Percentiles rank a stretch among this genome's conserved stretches.
Conservation (phyloP, 2,113 vertebrate genomes). For the Diphyllodes magnificus region DNA sequence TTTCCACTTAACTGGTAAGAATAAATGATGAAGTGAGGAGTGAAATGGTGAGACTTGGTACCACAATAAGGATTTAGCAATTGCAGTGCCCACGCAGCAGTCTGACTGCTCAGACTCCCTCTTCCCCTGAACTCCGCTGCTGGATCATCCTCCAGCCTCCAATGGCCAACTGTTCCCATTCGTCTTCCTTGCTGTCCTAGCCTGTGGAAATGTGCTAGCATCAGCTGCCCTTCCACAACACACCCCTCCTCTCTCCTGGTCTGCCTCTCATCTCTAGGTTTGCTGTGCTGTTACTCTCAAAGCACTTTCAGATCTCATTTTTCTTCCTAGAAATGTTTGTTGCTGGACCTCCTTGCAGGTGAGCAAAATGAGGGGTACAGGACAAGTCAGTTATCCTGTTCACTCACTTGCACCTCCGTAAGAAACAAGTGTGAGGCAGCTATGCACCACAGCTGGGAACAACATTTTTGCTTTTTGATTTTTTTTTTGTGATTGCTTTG, state of each 20-base stretch:
- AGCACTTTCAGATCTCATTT: background rate
- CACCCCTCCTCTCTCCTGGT: background rate
- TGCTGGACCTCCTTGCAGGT: background rate
- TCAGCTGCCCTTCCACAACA: background rate
- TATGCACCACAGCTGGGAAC: background rate
- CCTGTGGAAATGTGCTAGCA: background rate
- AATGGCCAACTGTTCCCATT: background rate
- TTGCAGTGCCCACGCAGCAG: fast-evolving
- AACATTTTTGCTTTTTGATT: background rate
- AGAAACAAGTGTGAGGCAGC: background rate
- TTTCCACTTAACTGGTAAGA: background rate
- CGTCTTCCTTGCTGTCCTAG: background rate
- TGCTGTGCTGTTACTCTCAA: background rate
- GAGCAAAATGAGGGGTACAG: background rate
- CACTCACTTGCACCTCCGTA: background rate
- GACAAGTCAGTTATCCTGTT: background rate
- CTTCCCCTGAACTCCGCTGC: background rate
- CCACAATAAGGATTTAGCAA: background rate
- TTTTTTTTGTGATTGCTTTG: background rate
- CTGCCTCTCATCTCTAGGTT: fast-evolving
- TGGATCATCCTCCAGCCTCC: background rate
- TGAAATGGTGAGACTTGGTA: background rate
- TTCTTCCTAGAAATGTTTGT: background rate
- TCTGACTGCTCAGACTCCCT: background rate
- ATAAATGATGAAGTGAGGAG: background rate